These are phyloP conservation scores for Xanthia icteritia DNA, from an alignment of 2,888 invertebrate genomes.

Conservation along the genomic window DNA sequence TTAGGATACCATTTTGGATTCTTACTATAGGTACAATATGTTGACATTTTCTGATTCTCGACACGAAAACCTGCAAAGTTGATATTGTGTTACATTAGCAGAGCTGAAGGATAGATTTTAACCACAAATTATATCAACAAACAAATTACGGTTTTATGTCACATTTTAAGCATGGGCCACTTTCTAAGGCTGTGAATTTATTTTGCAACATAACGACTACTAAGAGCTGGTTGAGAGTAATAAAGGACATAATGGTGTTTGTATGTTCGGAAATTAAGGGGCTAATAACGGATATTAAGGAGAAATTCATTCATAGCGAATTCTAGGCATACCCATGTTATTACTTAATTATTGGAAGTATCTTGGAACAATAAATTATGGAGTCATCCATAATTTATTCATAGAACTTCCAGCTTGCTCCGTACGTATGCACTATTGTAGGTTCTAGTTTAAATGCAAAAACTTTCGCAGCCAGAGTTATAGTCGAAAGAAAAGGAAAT, in stretches of 20 bases:
- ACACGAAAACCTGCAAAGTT: neutral
- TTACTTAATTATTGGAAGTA: conserved; percentile 11
- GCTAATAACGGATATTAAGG: conserved; percentile 27
- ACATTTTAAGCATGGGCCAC: conserved; percentile 8
- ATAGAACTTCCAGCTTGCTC: conserved; percentile 2
- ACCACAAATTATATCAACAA: neutral
- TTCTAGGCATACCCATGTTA: neutral
- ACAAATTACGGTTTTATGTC: neutral
- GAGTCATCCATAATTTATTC: conserved; percentile 8
- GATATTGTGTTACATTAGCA: neutral
- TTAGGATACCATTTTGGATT: too few species aligned
- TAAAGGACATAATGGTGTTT: conserved; percentile 31
- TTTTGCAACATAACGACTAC: conserved; percentile 33
- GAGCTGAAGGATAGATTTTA: neutral
- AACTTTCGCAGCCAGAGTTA: conserved; percentile 14
- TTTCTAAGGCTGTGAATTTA: conserved; percentile 29
- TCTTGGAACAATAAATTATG: neutral
- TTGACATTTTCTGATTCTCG: neutral
- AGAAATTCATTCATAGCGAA: conserved; percentile 4
- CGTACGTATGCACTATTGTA: conserved; percentile 16
- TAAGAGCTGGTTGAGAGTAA: conserved; percentile 31
- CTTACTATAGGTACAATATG: neutral
- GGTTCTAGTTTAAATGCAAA: conserved; percentile 17
- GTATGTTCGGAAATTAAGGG: conserved; percentile 33
- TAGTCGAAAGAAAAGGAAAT: conserved; percentile 5